Base-by-base conservation (phyloP, 2,113 vertebrate species). In the Callipepla californica region DNA sequence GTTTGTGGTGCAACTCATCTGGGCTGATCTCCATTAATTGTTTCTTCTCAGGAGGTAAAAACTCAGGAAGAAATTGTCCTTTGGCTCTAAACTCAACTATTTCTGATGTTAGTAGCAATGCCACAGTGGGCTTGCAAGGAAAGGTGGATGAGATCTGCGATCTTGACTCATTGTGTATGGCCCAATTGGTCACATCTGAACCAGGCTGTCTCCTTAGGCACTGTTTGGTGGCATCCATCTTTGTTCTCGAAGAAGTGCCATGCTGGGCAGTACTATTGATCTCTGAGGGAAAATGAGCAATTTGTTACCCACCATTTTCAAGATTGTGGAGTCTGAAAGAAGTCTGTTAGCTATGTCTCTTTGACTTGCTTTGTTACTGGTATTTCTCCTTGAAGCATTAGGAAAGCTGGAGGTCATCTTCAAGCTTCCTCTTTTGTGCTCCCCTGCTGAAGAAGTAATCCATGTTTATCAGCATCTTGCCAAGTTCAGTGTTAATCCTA, bases 401-500 rank as follows among this genome's bases (percentile, higher is more conserved):
- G 76, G 94, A 93, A 18, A 91, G 92, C 80, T 97, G 97, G 75
- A 98, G 92, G 47, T 98, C 98, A 13, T 73, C 86, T 48, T 97
- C 98, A 42, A 57, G 94, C 92, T 97, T 98, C 63, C 80, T 96
- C 90, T 98, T 98, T 23, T 57, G 36, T 72, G 94, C 86, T 47
- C 96, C 96, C 9, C 80, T 94, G 28, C 92, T 90, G 32, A 98
- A 92, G 85, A 97, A 78, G 68, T 95, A 97, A 97, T 99, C 98
- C 96, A 98, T 96, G 66, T 94, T 85, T 45, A 97, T 78, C 92
- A 99, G 85, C 48, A 97, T 94, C 76, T 88, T 97, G 20, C 98
- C 98, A 85, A 98, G 95, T 1, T 98, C 95, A 2, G 97, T 98
- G 85, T 97, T 96, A 85, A 98, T 63, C 61, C 98, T 97, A 90